Conservation (phyloP, 2,888 invertebrate species). For the Tiphia femorata region DNA sequence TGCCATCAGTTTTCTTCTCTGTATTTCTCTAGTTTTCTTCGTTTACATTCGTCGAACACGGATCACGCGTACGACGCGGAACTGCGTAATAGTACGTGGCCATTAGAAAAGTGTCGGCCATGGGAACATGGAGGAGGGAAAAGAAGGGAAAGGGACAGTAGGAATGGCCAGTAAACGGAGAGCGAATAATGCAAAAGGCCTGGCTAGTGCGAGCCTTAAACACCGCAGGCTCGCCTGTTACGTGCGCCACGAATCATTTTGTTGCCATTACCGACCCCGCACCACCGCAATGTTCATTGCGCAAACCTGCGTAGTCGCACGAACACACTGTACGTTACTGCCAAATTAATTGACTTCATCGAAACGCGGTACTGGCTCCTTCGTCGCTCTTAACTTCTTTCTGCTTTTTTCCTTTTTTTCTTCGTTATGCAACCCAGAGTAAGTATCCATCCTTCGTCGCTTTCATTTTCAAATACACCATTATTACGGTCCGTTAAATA, state of each 20-base stretch:
- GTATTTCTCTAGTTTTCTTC: not conserved
- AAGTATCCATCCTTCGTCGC: no score
- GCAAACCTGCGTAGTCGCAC: conserved; percentile 21
- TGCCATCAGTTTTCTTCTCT: not conserved
- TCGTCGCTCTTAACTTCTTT: not conserved
- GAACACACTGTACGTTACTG: conserved; percentile 17
- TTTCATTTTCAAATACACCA: no score
- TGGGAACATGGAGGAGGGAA: not conserved
- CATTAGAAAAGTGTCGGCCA: conserved; percentile 23
- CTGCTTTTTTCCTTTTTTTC: not conserved
- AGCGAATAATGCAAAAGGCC: conserved; percentile 24
- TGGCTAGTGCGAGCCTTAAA: conserved; percentile 13
- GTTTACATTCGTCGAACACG: not conserved
- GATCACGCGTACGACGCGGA: conserved; percentile 7
- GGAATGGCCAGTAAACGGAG: not conserved
- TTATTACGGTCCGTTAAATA: no score
- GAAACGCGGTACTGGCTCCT: conserved; percentile 19
- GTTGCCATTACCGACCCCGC: conserved; percentile 34
- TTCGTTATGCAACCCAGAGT: no score
- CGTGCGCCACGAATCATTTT: conserved; percentile 39
- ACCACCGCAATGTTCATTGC: conserved; percentile 40
- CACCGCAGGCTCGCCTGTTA: conserved; percentile 22
- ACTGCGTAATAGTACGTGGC: conserved; percentile 25
- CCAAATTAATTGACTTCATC: conserved; percentile 39
- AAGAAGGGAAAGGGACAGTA: not conserved